Conservation (phyloP, 2,113 vertebrate species). For the Stigmatopora argus region DNA sequence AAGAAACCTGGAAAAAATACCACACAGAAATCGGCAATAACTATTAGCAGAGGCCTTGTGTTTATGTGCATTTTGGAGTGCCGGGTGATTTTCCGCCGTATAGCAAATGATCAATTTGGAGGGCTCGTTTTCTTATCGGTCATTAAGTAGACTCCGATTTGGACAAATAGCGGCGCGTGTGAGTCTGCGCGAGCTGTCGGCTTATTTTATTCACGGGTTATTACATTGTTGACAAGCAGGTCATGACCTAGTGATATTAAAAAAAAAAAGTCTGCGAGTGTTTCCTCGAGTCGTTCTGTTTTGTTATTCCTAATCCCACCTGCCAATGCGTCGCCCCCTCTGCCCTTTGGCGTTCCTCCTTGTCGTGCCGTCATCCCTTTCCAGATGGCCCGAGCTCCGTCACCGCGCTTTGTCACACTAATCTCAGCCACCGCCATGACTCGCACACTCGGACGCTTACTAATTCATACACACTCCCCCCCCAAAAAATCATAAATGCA, state of each 20-base stretch:
- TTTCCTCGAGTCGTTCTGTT: neutral
- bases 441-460: conserved; percentile 11
- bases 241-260: conserved; percentile 27
- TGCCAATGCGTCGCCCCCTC: conserved; percentile 25
- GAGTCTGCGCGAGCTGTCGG: conserved; percentile 30
- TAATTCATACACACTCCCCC: conserved; percentile 18
- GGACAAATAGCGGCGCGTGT: conserved; percentile 37
- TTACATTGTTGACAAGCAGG: conserved; percentile 51
- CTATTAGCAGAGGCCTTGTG: conserved; percentile 26
- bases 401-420: conserved; percentile 50
- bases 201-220: conserved; percentile 35
- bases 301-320: conserved; percentile 22
- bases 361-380: conserved; percentile 54
- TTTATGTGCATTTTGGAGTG: conserved; percentile 28
- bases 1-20: conserved; percentile 10
- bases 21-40: conserved; percentile 22
- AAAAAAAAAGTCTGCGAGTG: conserved; percentile 14
- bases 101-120: conserved; percentile 47
- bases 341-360: neutral
- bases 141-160: conserved; percentile 49
- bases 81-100: conserved; percentile 35
- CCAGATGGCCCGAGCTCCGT: conserved; percentile 62
- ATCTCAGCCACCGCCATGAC: conserved; percentile 38
- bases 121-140: conserved; percentile 49
- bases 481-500: neutral